Evolutionary conservation across 2,888 invertebrate genomes (phyloP).

Genomic region (Pristionchus maxplancki): DNA sequence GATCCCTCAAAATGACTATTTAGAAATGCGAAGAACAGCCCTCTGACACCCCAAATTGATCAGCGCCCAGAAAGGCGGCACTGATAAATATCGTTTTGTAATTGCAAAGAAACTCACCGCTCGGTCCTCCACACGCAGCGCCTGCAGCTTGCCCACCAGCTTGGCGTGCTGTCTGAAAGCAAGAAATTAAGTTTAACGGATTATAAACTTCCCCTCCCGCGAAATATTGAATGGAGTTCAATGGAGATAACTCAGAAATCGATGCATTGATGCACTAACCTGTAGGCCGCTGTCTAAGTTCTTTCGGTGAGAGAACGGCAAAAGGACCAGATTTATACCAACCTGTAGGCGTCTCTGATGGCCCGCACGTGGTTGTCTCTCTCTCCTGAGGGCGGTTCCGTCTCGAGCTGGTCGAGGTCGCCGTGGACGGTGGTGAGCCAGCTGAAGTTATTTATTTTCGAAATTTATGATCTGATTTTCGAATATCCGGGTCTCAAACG

Average conservation of each 20-base stretch:
- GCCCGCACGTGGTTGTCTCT: slow-evolving; percentile 34
- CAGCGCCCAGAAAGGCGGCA: too few species aligned
- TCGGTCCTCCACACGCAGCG: slow-evolving; percentile 57
- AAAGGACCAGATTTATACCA: not conserved
- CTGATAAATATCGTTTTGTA: too few species aligned
- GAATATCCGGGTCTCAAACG: too few species aligned
- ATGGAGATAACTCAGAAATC: not conserved
- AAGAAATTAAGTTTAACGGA: not conserved
- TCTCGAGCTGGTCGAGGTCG: slow-evolving; percentile 47
- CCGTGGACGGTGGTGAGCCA: slow-evolving; percentile 44
- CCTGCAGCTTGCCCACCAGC: slow-evolving; percentile 64
- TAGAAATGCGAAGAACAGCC: too few species aligned
- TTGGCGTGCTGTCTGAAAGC: slow-evolving; percentile 44
- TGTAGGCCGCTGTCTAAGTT: too few species aligned
- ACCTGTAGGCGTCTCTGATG: not conserved
- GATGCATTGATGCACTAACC: too few species aligned
- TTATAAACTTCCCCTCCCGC: not conserved
- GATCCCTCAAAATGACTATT: too few species aligned
- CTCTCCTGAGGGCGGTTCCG: slow-evolving; percentile 7
- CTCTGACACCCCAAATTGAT: too few species aligned
- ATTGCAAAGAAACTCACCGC: too few species aligned
- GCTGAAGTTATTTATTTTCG: not conserved
- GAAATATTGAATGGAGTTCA: too few species aligned
- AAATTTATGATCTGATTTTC: too few species aligned
- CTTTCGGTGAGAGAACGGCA: too few species aligned